These are phyloP conservation scores for Cephus cinctus DNA, from an alignment of 1,140 invertebrate species.

Conservation along the genomic window DNA sequence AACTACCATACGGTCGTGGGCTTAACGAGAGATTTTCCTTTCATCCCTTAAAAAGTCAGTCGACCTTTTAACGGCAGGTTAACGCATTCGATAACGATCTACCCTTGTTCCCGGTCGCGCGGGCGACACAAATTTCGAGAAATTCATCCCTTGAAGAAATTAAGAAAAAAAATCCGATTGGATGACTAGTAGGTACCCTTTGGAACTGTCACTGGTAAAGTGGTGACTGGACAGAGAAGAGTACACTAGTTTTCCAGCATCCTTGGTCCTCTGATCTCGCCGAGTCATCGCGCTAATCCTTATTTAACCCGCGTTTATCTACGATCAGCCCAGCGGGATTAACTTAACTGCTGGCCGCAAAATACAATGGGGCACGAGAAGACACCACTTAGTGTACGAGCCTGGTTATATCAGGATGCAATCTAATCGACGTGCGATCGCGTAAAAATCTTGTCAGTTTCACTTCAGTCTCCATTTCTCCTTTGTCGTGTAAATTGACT, in stretches of 20 bases:
- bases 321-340: constrained; percentile 5
- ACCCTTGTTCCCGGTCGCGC: not conserved
- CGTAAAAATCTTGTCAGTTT: constrained; percentile 2
- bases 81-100: constrained; percentile 28
- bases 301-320: constrained; percentile 9
- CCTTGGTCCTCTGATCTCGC: not conserved
- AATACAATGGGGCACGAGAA: not conserved
- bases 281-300: constrained; percentile 10
- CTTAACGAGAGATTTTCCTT: no score
- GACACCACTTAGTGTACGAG: not conserved
- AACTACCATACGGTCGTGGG: no score
- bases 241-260: not conserved
- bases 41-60: constrained; percentile 1
- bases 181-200: not conserved
- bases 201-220: no score
- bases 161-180: not conserved
- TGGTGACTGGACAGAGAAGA: not conserved
- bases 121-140: constrained; percentile 1
- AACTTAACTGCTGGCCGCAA: constrained; percentile 1
- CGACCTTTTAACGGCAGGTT: constrained; percentile 29
- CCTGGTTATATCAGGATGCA: not conserved
- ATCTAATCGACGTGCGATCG: constrained; percentile 1
- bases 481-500: no score
- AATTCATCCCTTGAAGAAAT: not conserved
- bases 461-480: no score